These are phyloP conservation scores for Phorcus lineatus DNA, from an alignment of 2,888 invertebrate genomes.

Conservation along the genomic window DNA sequence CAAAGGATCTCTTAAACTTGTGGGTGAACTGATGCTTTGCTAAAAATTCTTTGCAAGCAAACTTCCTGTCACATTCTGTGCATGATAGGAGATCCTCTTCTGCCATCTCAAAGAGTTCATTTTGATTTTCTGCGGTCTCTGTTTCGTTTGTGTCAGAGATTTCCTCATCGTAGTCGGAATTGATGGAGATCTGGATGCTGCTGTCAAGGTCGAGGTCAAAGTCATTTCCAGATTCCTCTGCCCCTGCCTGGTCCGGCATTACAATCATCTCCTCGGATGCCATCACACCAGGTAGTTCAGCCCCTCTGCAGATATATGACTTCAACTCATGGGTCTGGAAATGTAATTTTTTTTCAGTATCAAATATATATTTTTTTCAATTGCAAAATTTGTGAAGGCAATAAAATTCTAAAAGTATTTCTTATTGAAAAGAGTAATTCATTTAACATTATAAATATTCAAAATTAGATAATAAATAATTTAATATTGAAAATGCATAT, in stretches of 20 bases:
- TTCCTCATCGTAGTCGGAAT: slow-evolving; percentile 3
- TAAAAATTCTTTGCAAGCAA: neutral
- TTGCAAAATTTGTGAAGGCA: too few relatives aligned
- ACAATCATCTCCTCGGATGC: neutral
- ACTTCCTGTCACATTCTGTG: neutral
- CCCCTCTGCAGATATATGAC: too few relatives aligned
- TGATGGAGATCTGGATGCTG: slow-evolving; percentile 9
- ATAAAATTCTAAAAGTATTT: too few relatives aligned
- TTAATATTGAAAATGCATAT: too few relatives aligned
- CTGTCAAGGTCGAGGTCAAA: too few relatives aligned
- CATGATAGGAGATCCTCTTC: neutral
- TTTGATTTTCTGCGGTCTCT: neutral
- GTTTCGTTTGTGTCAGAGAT: neutral
- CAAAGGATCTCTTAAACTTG: slow-evolving; percentile 14
- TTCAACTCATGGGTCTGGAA: too few relatives aligned
- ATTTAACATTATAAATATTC: too few relatives aligned
- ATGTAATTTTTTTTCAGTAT: too few relatives aligned
- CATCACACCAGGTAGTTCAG: neutral
- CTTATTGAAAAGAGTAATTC: too few relatives aligned
- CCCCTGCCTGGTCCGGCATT: neutral
- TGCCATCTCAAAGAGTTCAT: neutral
- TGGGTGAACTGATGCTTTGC: neutral
- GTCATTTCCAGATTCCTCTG: neutral
- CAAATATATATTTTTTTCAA: too few relatives aligned
- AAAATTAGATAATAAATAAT: too few relatives aligned